Evolutionary conservation across 2,113 vertebrate genomes (phyloP).

Genomic region (Xyrauchen texanus): DNA sequence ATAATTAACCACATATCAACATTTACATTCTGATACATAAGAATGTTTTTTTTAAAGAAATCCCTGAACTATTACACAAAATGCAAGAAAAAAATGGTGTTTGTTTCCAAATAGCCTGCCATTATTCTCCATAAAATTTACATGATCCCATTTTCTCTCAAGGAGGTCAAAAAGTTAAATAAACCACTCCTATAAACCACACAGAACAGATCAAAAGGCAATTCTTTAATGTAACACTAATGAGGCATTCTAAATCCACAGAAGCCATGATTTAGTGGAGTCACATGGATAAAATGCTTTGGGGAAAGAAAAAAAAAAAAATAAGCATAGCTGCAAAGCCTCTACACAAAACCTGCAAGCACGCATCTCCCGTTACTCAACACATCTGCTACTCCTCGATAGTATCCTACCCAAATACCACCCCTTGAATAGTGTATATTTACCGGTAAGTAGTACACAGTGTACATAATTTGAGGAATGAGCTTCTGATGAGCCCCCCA

Average conservation of each 20-base stretch:
- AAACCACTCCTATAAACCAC: no score
- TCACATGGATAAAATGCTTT: constrained; percentile 23
- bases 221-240: background rate
- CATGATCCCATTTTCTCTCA: background rate
- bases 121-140: background rate
- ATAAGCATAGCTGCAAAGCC: background rate
- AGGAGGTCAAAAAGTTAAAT: background rate
- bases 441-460: no score
- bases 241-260: constrained; percentile 8
- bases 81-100: no score
- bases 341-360: background rate
- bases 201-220: background rate
- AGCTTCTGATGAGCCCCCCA: no score
- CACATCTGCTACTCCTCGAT: background rate
- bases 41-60: no score
- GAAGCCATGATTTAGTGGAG: background rate
- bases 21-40: no score
- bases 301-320: background rate
- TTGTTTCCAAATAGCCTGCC: no score
- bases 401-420: background rate
- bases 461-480: no score
- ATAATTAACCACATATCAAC: no score
- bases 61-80: no score
- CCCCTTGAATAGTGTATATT: no score
- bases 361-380: background rate